Percentiles rank a stretch among this genome's conserved stretches.
phyloP scores from a whole-genome alignment of 2,113 vertebrate genomes.

The Tetrao urogallus region DNA sequence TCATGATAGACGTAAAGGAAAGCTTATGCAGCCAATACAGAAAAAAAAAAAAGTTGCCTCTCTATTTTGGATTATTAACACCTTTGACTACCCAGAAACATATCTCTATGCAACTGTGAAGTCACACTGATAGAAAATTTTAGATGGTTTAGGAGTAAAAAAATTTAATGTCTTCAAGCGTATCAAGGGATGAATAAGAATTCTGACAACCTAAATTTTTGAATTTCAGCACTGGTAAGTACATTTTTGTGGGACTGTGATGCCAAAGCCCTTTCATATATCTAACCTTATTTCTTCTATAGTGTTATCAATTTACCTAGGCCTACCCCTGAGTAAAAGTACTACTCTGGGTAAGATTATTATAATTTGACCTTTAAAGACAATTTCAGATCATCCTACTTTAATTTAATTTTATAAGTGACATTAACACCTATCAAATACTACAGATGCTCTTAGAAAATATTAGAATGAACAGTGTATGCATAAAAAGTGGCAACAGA shows the following conservation, averaged over 20 bases:
- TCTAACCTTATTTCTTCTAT: conserved; percentile 49
- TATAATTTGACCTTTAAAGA: conserved; percentile 66
- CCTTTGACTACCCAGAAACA: neutral
- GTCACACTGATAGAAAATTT: neutral
- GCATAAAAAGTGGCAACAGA: conserved; percentile 19
- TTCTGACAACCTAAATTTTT: neutral
- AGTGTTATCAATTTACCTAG: conserved; percentile 34
- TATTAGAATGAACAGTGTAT: conserved; percentile 29
- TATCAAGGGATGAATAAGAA: neutral
- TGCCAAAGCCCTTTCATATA: conserved; percentile 14
- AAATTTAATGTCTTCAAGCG: neutral
- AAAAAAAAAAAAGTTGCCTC: neutral
- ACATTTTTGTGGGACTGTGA: neutral
- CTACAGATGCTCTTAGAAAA: conserved; percentile 50
- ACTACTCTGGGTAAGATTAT: conserved; percentile 34
- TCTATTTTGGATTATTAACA: neutral
- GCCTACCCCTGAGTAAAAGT: conserved; percentile 28
- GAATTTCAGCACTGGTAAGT: neutral
- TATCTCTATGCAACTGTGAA: neutral
- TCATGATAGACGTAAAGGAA: neutral
- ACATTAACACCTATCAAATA: conserved; percentile 24
- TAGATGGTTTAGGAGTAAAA: neutral
- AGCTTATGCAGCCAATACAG: neutral
- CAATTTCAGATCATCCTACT: conserved; percentile 52
- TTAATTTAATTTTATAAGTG: conserved; percentile 62